These are phyloP conservation scores for Laticauda colubrina DNA, from an alignment of 2,113 vertebrate species.

Conservation along the genomic window DNA sequence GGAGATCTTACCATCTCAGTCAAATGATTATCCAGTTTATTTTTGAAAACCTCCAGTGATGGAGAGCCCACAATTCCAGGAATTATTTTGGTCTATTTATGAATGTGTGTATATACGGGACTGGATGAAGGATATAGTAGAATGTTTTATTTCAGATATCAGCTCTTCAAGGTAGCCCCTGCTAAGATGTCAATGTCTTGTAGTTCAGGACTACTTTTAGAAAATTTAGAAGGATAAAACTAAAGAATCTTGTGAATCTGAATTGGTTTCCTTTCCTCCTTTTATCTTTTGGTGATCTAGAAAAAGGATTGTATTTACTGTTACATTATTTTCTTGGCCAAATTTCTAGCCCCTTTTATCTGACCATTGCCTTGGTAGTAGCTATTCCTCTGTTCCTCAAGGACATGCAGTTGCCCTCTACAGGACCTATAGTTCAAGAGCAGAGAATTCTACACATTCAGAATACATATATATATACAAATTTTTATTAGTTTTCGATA, in stretches of 20 bases:
- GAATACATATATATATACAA: too few species aligned
- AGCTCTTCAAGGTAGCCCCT: neutral
- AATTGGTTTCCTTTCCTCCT: neutral
- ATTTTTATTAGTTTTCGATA: too few species aligned
- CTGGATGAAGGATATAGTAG: neutral
- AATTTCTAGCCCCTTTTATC: neutral
- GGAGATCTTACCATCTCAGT: neutral
- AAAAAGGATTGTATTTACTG: neutral
- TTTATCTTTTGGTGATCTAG: neutral
- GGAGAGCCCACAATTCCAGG: neutral
- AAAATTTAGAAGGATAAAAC: neutral
- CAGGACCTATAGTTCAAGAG: neutral
- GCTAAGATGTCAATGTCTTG: neutral
- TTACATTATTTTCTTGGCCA: neutral
- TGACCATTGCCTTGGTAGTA: neutral
- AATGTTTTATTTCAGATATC: neutral
- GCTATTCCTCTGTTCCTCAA: neutral
- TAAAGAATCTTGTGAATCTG: neutral
- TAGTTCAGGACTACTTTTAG: neutral
- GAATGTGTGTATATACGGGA: neutral
- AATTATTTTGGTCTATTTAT: neutral
- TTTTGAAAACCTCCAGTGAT: neutral
- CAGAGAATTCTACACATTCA: neutral
- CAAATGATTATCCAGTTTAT: neutral
- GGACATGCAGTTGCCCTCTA: neutral